Conservation (phyloP, 2,797 vertebrate species). For the Scolopax rusticola region DNA sequence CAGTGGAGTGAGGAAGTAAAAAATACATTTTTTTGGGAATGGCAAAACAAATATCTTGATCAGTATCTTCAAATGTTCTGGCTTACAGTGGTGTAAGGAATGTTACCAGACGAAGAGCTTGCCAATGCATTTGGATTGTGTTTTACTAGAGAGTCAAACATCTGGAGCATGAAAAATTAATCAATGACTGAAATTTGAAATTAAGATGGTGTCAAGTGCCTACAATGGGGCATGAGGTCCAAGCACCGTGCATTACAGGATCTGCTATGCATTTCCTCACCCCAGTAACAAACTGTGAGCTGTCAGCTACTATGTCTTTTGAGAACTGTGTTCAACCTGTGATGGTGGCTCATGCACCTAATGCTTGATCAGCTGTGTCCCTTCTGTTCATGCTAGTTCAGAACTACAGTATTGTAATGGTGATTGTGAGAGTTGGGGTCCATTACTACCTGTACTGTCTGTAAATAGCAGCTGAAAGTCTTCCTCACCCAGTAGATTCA, state of each 20-base stretch:
- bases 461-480: background rate
- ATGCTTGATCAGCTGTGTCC: background rate
- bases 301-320: background rate
- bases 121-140: background rate
- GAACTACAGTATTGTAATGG: background rate
- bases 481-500: rapidly evolving
- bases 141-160: background rate
- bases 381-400: background rate
- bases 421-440: background rate
- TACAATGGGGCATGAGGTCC: background rate
- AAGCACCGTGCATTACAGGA: rapidly evolving
- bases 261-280: background rate
- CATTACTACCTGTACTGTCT: background rate
- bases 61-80: background rate
- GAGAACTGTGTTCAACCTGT: background rate
- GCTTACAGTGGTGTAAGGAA: background rate
- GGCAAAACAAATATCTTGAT: background rate
- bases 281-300: background rate
- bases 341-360: background rate
- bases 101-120: background rate
- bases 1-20: background rate
- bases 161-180: background rate
- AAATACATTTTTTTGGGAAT: background rate
- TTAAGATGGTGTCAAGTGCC: background rate
- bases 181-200: background rate